Evolutionary conservation across 2,888 invertebrate genomes (phyloP), one percentile per base, ranked within the genome.

Genomic region (Linhomoeus sp.): DNA sequence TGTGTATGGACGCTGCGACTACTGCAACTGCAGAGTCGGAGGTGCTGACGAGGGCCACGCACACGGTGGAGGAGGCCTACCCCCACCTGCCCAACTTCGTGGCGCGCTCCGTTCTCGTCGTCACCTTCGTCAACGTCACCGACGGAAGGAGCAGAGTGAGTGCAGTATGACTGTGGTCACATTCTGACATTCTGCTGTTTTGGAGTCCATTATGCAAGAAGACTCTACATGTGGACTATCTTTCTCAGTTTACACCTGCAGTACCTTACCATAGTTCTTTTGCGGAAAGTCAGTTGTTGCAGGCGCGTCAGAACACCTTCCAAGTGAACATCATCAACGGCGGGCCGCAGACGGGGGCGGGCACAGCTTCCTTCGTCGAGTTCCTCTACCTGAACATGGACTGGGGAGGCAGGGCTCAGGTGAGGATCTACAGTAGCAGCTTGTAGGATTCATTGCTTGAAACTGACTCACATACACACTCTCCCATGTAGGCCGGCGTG

Each of bases 391-490:
- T 57, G 37, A 55, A 57, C 42, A 46, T 63, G 22, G 41, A 49
- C 3, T 64, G 63, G 63, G 51, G 52, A 19, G 53, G 56, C 15
- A 52, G 51, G 20, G 63, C 61, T n/a, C 58, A 62, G 52, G 57
- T 55, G 29, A 14, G 24, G n/a, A 5, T 7, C n/a, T 12, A 14
- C 12, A 39, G 23, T 23, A 39, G n/a, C n/a, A n/a, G n/a, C n/a
- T n/a, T n/a, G n/a, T n/a, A n/a, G n/a, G n/a, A n/a, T n/a, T n/a
- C n/a, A n/a, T n/a, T n/a, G n/a, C n/a, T n/a, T 39, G 20, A 5
- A 5, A 39, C 23, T 9, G 7, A 14, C 20, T 22, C 20, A 39
- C 39, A 14, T 39, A 12, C 20, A 39, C 20, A 39, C 7, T 39
- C 14, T 39, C 20, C 14, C 7, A 7, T 39, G 20, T 14, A 56